Evolutionary conservation across 1,140 invertebrate genomes (phyloP).

Genomic region (Diuraphis noxia): DNA sequence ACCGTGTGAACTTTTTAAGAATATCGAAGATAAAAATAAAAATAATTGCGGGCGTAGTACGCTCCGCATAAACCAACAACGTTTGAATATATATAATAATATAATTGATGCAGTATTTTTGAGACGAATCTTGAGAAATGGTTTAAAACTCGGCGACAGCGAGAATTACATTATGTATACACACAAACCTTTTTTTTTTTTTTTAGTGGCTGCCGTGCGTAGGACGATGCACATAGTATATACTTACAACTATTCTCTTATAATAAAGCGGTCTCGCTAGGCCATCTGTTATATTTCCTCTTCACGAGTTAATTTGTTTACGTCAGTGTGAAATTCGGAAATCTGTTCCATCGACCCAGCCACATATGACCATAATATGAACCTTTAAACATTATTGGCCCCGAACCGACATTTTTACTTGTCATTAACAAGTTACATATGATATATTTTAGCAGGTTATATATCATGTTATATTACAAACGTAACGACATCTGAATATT

Average conservation of each 20-base stretch:
- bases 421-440: background rate
- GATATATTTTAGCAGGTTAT: background rate
- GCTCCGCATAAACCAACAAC: background rate
- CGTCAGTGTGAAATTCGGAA: conserved; percentile 10
- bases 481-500: background rate
- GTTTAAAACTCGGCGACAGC: background rate
- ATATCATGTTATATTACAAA: background rate
- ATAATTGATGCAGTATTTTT: background rate
- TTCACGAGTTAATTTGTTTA: conserved; percentile 40
- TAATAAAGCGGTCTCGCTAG: background rate
- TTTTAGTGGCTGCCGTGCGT: conserved; percentile 9
- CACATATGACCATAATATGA: background rate
- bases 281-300: conserved; percentile 36
- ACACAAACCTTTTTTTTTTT: conserved; percentile 10
- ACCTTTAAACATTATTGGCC: background rate
- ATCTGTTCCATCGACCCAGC: background rate
- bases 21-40: background rate
- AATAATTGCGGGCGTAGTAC: background rate
- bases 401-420: conserved; percentile 5
- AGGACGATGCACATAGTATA: background rate
- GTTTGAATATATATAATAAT: background rate
- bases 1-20: no score
- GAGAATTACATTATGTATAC: background rate
- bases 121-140: background rate
- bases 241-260: background rate